phyloP scores from a whole-genome alignment of 2,113 vertebrate species.

The Gobiocypris rarus region DNA sequence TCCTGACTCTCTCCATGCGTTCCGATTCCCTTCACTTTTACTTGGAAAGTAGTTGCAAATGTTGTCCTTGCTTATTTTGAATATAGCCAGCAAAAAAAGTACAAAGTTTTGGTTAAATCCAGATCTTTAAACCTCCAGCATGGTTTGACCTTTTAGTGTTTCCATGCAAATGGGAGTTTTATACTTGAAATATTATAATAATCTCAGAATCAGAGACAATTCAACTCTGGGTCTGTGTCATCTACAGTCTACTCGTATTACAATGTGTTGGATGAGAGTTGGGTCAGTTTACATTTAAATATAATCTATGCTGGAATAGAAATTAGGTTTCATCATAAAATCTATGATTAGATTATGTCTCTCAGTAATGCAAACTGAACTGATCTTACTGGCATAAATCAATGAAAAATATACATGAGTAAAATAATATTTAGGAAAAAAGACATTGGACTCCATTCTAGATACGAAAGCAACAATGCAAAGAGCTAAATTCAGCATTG shows the following conservation, averaged over 20 bases:
- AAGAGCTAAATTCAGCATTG: background rate
- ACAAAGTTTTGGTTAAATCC: conserved; percentile 27
- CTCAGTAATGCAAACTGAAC: conserved; percentile 22
- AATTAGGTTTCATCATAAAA: background rate
- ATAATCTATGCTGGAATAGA: background rate
- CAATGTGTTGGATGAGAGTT: background rate
- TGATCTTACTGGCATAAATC: background rate
- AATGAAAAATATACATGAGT: background rate
- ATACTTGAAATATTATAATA: background rate
- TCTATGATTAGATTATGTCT: conserved; percentile 9
- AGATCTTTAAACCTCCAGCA: background rate
- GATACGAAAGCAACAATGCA: background rate
- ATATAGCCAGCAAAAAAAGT: conserved; percentile 33
- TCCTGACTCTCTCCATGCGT: conserved; percentile 1
- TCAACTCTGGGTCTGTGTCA: background rate
- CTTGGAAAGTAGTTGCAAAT: conserved; percentile 64
- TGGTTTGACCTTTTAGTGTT: background rate
- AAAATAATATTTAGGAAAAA: background rate
- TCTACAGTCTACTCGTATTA: background rate
- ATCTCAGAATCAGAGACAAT: background rate
- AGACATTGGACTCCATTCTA: background rate
- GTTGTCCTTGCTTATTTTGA: conserved; percentile 45
- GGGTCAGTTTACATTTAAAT: conserved; percentile 21
- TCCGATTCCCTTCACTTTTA: conserved; percentile 33
- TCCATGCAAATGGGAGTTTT: background rate